phyloP scores from a whole-genome alignment of 2,888 invertebrate species.

The Sinopyrophorus schimmeli region DNA sequence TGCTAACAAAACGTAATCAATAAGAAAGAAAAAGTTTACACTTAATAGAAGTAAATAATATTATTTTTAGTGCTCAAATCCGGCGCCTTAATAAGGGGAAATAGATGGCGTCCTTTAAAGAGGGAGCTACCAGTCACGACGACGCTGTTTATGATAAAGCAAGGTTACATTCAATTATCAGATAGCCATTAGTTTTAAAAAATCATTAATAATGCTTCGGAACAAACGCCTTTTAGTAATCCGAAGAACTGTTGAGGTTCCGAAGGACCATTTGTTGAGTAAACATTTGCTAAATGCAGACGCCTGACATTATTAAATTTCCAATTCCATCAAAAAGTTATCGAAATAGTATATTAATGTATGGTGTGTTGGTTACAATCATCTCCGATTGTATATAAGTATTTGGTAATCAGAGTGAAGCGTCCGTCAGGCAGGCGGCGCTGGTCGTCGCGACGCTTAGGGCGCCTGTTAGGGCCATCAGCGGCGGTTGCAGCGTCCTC shows the following conservation, averaged over 20 bases:
- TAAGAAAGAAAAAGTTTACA: too few species aligned
- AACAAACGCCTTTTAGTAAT: too few species aligned
- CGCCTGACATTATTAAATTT: too few species aligned
- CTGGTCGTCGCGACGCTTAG: constrained; percentile 47
- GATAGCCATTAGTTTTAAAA: too few species aligned
- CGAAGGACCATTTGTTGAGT: too few species aligned
- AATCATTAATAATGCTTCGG: too few species aligned
- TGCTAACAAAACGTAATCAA: too few species aligned
- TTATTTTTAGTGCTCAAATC: constrained; percentile 12
- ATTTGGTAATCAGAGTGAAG: constrained; percentile 45
- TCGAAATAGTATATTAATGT: too few species aligned
- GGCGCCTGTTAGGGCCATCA: constrained; percentile 65
- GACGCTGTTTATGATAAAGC: constrained; percentile 19
- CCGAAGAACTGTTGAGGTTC: too few species aligned
- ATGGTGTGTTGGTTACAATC: constrained; percentile 45
- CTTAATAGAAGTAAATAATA: too few species aligned
- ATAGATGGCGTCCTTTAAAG: constrained; percentile 11
- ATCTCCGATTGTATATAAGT: constrained; percentile 47
- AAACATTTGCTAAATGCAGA: too few species aligned
- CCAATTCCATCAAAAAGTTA: too few species aligned
- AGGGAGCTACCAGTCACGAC: constrained; percentile 21
- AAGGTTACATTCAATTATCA: constrained; percentile 8
- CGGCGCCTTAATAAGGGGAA: constrained; percentile 16
- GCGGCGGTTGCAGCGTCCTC: constrained; percentile 49
- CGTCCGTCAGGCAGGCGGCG: constrained; percentile 51